Base-by-base conservation (phyloP, 2,797 vertebrate genomes). In the Hoplostethus atlanticus region DNA sequence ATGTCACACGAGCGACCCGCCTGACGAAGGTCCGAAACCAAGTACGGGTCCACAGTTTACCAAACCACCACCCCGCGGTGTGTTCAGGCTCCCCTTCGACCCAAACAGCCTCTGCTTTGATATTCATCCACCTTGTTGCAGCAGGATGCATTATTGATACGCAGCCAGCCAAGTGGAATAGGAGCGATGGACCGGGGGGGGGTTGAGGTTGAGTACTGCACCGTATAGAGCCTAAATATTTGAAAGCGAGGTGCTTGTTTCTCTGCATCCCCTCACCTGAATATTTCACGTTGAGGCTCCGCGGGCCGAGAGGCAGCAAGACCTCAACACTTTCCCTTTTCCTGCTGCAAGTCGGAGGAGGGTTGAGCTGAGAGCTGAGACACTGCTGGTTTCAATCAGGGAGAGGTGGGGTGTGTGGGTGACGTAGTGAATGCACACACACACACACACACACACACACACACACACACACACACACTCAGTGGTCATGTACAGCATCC, bases 371-470 rank as follows among this genome's bases (percentile, higher is more conserved):
- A 81, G 64, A 77, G 68, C 72, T 36, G 48, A 66, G 30, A 21
- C 62, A 3, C 81, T 52, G 84, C 84, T 89, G 90, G 58, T 88
- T 90, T 85, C 71, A 83, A 85, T 89, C 83, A 89, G 73, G 69
- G 65, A 73, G 71, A 30, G 77, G 34, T 3, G 6, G 34, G 6
- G 34, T 38, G 15, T 68, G 81, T 57, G 80, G 65, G 67, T 78
- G 86, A 84, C 75, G 42, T 1, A 36, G n/a, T 28, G 58, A 59
- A 67, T 28, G 61, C 59, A 36, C 53, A 4, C 34, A 13, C 42
- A 2, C 9, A 44, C 12, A 13, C 42, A 44, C 12, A 2, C 9
- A 16, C 44, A 65, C 28, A 54, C 46, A 70, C 42, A 40, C n/a
- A 52, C 11, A 10, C 30, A 21, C 68, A 53, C 42, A 40, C 60